phyloP scores from a whole-genome alignment of 2,888 invertebrate species.

The Tenthredo amoena region DNA sequence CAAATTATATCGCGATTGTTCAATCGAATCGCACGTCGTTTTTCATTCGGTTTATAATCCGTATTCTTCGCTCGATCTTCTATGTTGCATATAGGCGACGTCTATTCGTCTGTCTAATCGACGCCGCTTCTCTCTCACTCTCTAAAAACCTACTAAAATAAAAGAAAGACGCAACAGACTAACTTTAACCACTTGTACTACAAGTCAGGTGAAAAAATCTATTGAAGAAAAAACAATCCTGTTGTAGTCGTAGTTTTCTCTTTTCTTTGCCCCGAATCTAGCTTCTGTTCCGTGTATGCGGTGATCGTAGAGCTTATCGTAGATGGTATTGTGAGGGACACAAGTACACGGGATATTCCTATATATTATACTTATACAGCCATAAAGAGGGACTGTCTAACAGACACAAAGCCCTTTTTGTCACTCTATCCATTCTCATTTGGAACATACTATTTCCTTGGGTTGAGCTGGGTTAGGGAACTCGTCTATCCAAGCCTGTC shows the following conservation, averaged over 20 bases:
- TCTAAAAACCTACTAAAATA: background rate
- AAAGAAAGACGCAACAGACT: background rate
- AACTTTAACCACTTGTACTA: too few species aligned
- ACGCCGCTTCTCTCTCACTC: background rate
- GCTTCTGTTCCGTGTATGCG: background rate
- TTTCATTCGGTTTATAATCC: background rate
- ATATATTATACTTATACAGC: background rate
- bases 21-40: background rate
- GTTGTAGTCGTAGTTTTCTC: slow-evolving; percentile 15
- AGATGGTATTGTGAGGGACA: background rate
- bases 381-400: slow-evolving; percentile 12
- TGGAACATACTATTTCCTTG: slow-evolving; percentile 45
- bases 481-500: slow-evolving; percentile 14
- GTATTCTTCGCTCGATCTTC: background rate
- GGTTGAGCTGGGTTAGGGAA: slow-evolving; percentile 39
- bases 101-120: background rate
- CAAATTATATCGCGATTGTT: background rate
- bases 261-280: slow-evolving; percentile 41
- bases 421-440: slow-evolving; percentile 51
- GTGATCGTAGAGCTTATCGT: slow-evolving; percentile 9
- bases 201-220: background rate
- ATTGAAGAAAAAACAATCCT: slow-evolving; percentile 27
- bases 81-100: background rate
- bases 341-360: background rate
- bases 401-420: slow-evolving; percentile 52